These are phyloP conservation scores for Grammomys surdaster DNA, from an alignment of 2,113 vertebrate species.

Conservation along the genomic window DNA sequence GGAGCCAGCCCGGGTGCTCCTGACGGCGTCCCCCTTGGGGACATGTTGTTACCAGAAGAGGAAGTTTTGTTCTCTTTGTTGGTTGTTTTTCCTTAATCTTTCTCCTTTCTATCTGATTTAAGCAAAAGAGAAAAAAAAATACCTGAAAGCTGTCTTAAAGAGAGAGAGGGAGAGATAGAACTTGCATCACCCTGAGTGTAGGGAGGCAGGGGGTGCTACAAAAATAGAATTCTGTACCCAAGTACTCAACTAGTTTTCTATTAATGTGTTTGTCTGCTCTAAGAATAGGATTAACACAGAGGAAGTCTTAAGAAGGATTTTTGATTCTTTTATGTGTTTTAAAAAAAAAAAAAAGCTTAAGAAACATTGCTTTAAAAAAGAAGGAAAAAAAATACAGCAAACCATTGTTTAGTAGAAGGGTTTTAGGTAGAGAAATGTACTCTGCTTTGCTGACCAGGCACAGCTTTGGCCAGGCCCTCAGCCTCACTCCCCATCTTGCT, in stretches of 20 bases:
- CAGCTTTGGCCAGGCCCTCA: constrained; percentile 87
- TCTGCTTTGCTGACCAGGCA: constrained; percentile 81
- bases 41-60: constrained; percentile 87
- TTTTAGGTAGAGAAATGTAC: constrained; percentile 85
- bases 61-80: constrained; percentile 79
- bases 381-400: constrained; percentile 55
- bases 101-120: constrained; percentile 82
- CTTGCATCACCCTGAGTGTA: constrained; percentile 85
- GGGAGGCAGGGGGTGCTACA: constrained; percentile 84
- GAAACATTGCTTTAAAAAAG: constrained; percentile 30
- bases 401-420: constrained; percentile 92
- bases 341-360: constrained; percentile 46
- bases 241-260: constrained; percentile 91
- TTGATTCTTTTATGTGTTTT: constrained; percentile 81
- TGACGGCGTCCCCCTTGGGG: constrained; percentile 80
- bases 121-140: constrained; percentile 83
- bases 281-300: constrained; percentile 88
- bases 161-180: constrained; percentile 75
- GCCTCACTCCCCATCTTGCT: constrained; percentile 90
- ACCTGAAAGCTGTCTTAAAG: constrained; percentile 84
- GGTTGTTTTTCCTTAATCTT: constrained; percentile 66
- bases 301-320: constrained; percentile 86
- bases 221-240: constrained; percentile 86
- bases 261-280: constrained; percentile 89
- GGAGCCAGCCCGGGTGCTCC: constrained; percentile 82